These are phyloP conservation scores for Polyploca ridens DNA, from an alignment of 2,888 invertebrate genomes.

Conservation along the genomic window DNA sequence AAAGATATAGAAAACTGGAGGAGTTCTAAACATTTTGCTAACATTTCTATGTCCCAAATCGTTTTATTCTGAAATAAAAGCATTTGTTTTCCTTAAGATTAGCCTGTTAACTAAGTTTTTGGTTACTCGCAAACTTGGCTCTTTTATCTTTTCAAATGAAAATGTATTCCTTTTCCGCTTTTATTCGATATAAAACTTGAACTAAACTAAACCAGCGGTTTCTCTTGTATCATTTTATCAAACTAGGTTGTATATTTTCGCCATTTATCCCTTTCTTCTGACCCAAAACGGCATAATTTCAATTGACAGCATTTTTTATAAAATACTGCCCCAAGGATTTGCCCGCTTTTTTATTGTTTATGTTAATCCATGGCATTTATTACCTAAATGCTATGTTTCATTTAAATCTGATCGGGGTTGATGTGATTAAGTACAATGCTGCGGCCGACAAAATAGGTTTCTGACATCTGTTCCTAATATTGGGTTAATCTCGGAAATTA, in stretches of 20 bases:
- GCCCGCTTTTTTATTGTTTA: no score
- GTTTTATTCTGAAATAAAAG: slow-evolving; percentile 22
- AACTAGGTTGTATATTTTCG: background rate
- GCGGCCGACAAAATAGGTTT: no score
- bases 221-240: background rate
- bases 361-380: no score
- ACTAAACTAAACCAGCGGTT: background rate
- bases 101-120: slow-evolving; percentile 52
- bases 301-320: no score
- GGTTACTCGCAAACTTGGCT: slow-evolving; percentile 33
- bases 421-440: no score
- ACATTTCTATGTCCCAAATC: background rate
- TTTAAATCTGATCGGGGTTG: no score
- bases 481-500: no score
- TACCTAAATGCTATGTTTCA: no score
- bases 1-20: background rate
- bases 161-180: slow-evolving; percentile 45
- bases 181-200: background rate
- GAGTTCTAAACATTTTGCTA: background rate
- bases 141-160: slow-evolving; percentile 58
- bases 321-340: no score
- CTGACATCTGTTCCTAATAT: no score
- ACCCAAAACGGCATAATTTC: no score
- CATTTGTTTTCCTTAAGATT: slow-evolving; percentile 58
- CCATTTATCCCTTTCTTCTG: no score